phyloP scores from a whole-genome alignment of 2,113 vertebrate genomes.

The Lanius collurio region DNA sequence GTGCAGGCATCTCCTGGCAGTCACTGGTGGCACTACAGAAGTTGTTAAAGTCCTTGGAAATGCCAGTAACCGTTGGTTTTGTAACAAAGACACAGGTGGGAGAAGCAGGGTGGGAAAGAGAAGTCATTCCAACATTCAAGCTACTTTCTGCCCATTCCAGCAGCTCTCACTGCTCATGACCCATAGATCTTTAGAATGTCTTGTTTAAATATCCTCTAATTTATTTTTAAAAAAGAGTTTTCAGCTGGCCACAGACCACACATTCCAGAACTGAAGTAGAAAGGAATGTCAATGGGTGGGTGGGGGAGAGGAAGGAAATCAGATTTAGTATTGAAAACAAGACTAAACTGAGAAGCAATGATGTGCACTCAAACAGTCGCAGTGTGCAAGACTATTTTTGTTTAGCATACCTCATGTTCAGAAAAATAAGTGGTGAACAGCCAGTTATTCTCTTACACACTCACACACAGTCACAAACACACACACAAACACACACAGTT shows the following conservation, averaged over 20 bases:
- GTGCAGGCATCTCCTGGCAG: neutral
- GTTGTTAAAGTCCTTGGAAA: neutral
- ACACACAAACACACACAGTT: neutral
- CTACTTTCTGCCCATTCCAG: neutral
- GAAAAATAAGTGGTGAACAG: neutral
- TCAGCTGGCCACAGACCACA: slow-evolving; percentile 65
- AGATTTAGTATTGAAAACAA: slow-evolving; percentile 64
- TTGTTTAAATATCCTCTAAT: slow-evolving; percentile 47
- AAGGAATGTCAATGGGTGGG: slow-evolving; percentile 69
- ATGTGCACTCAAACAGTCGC: neutral
- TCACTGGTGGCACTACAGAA: neutral
- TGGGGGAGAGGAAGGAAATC: slow-evolving; percentile 67
- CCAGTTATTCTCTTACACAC: neutral
- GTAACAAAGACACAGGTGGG: neutral
- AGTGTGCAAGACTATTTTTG: neutral
- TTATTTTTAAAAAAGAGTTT: neutral
- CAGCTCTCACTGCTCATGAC: neutral
- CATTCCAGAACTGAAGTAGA: slow-evolving; percentile 66
- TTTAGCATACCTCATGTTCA: neutral
- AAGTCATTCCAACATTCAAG: neutral
- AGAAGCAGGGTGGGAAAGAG: neutral
- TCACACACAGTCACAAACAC: neutral
- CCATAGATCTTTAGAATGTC: slow-evolving; percentile 32
- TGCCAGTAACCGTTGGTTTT: neutral
- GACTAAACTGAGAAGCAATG: slow-evolving; percentile 50